A percentile compares a stretch with the other conserved stretches of the same genome.
Conservation (phyloP, 2,797 vertebrate genomes). For the Discoglossus pictus region DNA sequence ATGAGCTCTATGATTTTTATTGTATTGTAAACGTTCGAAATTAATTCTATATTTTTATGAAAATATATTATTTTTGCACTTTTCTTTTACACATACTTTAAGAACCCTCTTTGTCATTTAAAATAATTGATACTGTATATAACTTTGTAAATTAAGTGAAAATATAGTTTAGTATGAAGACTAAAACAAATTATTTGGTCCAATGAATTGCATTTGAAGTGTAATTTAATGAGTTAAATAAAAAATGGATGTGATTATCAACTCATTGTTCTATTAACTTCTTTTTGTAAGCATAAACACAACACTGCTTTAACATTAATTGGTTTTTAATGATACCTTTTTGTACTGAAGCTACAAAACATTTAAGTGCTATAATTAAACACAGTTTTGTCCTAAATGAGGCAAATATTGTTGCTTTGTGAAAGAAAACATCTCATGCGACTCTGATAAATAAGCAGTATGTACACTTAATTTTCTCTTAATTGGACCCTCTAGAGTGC, state of each 20-base stretch:
- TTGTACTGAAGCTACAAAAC: conserved; percentile 43
- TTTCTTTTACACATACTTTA: no score
- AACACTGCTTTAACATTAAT: conserved; percentile 46
- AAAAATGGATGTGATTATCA: conserved; percentile 25
- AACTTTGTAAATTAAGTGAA: no score
- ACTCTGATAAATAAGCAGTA: conserved; percentile 40
- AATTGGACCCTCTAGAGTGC: conserved; percentile 33
- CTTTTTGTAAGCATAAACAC: conserved; percentile 32
- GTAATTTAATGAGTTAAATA: conserved; percentile 15
- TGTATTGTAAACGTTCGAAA: no score
- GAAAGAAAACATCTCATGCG: conserved; percentile 41
- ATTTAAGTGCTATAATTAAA: conserved; percentile 44
- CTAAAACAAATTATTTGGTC: no score
- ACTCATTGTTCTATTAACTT: conserved; percentile 34
- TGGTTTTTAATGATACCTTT: conserved; percentile 47
- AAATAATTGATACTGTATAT: no score
- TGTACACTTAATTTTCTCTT: conserved; percentile 36
- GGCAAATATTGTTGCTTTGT: conserved; percentile 44
- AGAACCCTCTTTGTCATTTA: no score
- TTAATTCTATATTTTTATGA: no score
- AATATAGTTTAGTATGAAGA: no score
- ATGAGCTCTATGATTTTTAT: no score
- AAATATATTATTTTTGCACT: no score
- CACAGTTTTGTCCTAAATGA: conserved; percentile 45
- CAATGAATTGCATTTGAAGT: no score